phyloP scores from a whole-genome alignment of 2,888 invertebrate species.

The Lamproptera curius region DNA sequence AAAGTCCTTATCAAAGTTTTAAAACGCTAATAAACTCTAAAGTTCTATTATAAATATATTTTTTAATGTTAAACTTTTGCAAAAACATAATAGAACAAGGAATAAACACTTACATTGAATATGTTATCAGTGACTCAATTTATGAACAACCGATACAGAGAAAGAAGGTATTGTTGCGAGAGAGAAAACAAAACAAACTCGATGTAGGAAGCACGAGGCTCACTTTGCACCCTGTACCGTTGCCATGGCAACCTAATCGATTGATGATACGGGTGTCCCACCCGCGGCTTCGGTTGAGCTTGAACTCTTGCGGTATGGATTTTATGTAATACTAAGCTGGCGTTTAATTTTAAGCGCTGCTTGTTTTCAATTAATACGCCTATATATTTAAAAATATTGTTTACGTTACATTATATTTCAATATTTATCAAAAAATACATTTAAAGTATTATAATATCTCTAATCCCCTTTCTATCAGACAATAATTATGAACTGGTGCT shows the following conservation, averaged over 20 bases:
- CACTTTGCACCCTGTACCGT: slow-evolving; percentile 31
- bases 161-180: not conserved
- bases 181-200: slow-evolving; percentile 4
- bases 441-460: not conserved
- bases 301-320: not conserved
- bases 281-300: slow-evolving; percentile 4
- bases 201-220: slow-evolving; percentile 15
- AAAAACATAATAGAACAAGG: not conserved
- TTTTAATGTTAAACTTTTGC: not conserved
- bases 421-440: too few relatives aligned
- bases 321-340: not conserved
- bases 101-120: not conserved
- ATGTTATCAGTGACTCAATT: not conserved
- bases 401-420: too few relatives aligned
- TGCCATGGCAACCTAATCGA: slow-evolving; percentile 60
- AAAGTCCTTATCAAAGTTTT: too few relatives aligned
- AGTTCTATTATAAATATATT: not conserved
- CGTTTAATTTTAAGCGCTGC: not conserved
- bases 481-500: not conserved
- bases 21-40: not conserved
- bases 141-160: not conserved
- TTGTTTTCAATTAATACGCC: too few relatives aligned
- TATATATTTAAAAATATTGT: too few relatives aligned
- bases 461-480: not conserved
- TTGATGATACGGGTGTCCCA: slow-evolving; percentile 40